Conservation (phyloP, 2,113 vertebrate genomes). For the Zosterops japonicus region DNA sequence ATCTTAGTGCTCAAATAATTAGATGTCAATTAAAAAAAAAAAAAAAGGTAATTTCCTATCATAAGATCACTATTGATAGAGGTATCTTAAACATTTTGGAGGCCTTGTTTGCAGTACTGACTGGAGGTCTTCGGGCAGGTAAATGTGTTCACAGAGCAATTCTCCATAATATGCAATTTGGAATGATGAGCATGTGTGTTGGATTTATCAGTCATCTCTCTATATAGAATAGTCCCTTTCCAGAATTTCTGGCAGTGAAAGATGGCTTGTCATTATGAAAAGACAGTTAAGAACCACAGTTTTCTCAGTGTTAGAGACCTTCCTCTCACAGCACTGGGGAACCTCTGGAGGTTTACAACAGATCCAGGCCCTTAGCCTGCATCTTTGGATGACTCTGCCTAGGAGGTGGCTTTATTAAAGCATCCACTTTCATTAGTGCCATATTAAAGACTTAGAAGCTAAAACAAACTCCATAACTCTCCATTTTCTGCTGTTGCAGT, state of each 20-base stretch:
- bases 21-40: neutral
- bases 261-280: neutral
- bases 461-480: neutral
- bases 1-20: neutral
- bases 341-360: neutral
- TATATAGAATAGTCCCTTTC: neutral
- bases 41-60: neutral
- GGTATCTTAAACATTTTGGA: neutral
- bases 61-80: neutral
- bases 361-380: neutral
- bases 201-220: neutral
- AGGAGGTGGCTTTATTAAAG: neutral
- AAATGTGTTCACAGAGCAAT: neutral
- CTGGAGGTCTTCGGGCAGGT: neutral
- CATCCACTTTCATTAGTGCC: constrained; percentile 39
- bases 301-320: neutral
- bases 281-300: neutral
- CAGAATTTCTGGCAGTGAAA: neutral
- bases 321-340: neutral
- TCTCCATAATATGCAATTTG: neutral
- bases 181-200: neutral
- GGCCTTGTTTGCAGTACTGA: neutral
- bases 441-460: constrained; percentile 45
- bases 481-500: constrained; percentile 52
- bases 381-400: neutral